Evolutionary conservation across 1,140 invertebrate genomes (phyloP).

Genomic region (Drosophila prosaltans): DNA sequence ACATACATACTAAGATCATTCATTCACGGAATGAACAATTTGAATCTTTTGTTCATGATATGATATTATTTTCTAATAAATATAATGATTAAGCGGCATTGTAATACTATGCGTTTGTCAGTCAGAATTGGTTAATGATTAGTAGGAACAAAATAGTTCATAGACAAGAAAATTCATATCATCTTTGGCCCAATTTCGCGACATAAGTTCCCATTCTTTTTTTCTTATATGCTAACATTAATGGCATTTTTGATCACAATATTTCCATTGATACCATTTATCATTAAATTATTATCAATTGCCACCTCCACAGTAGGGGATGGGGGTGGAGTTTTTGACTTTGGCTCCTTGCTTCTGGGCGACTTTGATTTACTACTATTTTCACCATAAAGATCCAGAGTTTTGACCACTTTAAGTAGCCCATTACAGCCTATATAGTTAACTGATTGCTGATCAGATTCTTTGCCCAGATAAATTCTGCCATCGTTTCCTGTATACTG

Average conservation of each 20-base stretch:
- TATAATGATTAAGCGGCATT: background rate
- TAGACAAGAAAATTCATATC: slow-evolving; percentile 42
- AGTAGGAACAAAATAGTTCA: slow-evolving; percentile 37
- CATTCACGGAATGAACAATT: slow-evolving; percentile 55
- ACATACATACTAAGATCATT: slow-evolving; percentile 10
- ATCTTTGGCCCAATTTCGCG: slow-evolving; percentile 42
- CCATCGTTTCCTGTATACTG: slow-evolving; percentile 78
- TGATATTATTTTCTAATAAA: slow-evolving; percentile 16
- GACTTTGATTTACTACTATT: slow-evolving; percentile 34
- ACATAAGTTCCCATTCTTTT: slow-evolving; percentile 17
- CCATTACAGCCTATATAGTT: slow-evolving; percentile 80
- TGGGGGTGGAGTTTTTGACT: slow-evolving; percentile 6
- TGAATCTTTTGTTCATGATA: slow-evolving; percentile 16
- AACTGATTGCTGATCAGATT: slow-evolving; percentile 62
- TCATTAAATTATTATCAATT: slow-evolving; percentile 60
- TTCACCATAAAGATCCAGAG: slow-evolving; percentile 47
- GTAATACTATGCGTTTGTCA: slow-evolving; percentile 33
- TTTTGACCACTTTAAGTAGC: slow-evolving; percentile 70
- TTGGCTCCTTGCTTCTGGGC: slow-evolving; percentile 15
- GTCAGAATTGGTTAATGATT: slow-evolving; percentile 36
- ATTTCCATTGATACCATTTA: slow-evolving; percentile 59
- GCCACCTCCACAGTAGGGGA: slow-evolving; percentile 29
- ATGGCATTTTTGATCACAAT: slow-evolving; percentile 79
- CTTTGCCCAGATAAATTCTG: slow-evolving; percentile 71
- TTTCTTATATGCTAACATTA: slow-evolving; percentile 65